Base-by-base conservation (phyloP, 1,140 invertebrate genomes). In the Belonocnema kinseyi region DNA sequence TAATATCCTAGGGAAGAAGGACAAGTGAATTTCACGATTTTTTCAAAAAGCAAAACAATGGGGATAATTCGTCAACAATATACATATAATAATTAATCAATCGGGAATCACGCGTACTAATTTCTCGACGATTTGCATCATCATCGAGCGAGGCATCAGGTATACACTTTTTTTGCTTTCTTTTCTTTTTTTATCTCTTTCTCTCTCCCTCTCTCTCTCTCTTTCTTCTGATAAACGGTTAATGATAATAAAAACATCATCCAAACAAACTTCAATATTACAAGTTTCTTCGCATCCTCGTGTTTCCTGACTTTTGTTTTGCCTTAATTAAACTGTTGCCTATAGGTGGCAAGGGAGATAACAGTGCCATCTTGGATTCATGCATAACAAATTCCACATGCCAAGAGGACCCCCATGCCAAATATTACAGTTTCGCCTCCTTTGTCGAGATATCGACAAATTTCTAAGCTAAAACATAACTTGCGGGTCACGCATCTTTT, bases 381-480 rank as follows among this genome's bases (percentile, higher is more conserved):
- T 91, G 90, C 90, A 91, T 91, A 91, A 91, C 90, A 91, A 91
- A 91, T 91, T 91, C 90, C 90, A 91, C 90, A 91, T 91, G 89
- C 90, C 90, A 90, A 91, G 90, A 90, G 87, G 88, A 88, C 86
- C 88, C 89, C 87, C 86, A 79, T 84, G 83, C 86, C 61, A 76
- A 66, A 75, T 76, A 51, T 52, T 72, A 26, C 40, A 56, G 26
- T 66, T 74, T 80, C 76, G 66, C 26, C 61, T 46, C 14, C 13
- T 66, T 66, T 66, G 61, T 80, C 72, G 80, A 74, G 70, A 72
- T 66, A 46, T 84, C 74, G 79, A 82, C 80, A 79, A 86, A 86
- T 81, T 82, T 86, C 85, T 83, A 46, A 84, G 76, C 87, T 91
- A 90, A 87, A 88, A 88, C 80, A 82, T 82, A 86, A 86, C 81